These are phyloP conservation scores for Xerus inauris DNA, from an alignment of 2,113 vertebrate species.

Conservation along the genomic window DNA sequence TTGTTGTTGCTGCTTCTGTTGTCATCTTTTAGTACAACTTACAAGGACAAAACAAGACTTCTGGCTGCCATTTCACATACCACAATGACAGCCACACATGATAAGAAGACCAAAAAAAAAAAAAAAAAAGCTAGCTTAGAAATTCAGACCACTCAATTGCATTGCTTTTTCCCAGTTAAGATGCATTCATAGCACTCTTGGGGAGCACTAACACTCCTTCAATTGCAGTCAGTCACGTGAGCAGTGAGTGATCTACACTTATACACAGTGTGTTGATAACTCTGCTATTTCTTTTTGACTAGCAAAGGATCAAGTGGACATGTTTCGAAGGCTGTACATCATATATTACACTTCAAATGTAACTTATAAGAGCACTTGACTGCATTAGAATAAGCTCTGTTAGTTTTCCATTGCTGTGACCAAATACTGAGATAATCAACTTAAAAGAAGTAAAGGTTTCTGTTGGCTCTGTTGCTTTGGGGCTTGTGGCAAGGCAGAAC, in stretches of 20 bases:
- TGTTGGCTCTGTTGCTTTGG: neutral
- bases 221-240: conserved; percentile 56
- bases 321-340: conserved; percentile 45
- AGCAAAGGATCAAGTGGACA: neutral
- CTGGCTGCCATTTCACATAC: conserved; percentile 34
- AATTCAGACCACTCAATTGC: conserved; percentile 30
- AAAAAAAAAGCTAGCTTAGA: neutral
- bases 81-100: conserved; percentile 34
- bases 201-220: conserved; percentile 14
- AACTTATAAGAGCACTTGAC: conserved; percentile 54
- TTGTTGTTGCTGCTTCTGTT: neutral
- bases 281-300: conserved; percentile 54
- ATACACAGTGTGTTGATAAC: conserved; percentile 63
- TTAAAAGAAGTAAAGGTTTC: neutral
- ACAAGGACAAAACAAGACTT: conserved; percentile 56
- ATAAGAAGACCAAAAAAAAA: neutral
- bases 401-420: neutral
- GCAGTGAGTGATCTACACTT: conserved; percentile 42
- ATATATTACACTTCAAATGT: conserved; percentile 47
- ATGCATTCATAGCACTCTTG: neutral
- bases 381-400: conserved; percentile 28
- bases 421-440: neutral
- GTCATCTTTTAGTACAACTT: conserved; percentile 34
- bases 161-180: conserved; percentile 53
- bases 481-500: neutral